Conservation (phyloP, 2,113 vertebrate species). For the Taxidea taxus region DNA sequence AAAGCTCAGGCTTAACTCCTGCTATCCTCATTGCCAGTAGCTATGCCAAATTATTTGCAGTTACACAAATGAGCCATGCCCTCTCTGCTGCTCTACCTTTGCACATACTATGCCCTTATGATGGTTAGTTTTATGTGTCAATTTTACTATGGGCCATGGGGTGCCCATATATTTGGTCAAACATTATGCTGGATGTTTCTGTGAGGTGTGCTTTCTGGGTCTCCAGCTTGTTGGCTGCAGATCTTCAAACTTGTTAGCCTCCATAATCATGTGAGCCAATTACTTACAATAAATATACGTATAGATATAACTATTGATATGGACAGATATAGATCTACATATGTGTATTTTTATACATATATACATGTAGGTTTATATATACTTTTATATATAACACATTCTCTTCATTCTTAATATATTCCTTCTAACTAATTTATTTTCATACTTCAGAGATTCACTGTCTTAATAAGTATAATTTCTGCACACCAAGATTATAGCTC, state of each 20-base stretch:
- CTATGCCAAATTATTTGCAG: neutral
- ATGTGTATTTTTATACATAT: neutral
- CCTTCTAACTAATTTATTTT: constrained; percentile 36
- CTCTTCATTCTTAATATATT: neutral
- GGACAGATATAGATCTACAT: neutral
- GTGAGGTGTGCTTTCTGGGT: neutral
- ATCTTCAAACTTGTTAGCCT: neutral
- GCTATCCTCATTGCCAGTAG: neutral
- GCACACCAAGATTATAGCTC: neutral
- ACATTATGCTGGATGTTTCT: neutral
- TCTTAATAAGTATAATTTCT: neutral
- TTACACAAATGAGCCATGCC: neutral
- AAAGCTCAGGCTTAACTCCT: neutral
- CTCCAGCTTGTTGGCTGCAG: neutral
- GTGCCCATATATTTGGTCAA: neutral
- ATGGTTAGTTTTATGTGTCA: neutral
- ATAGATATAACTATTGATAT: neutral
- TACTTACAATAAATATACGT: neutral
- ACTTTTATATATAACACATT: neutral
- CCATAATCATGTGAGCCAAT: neutral
- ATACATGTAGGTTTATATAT: neutral
- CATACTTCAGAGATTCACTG: neutral
- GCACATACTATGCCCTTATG: neutral
- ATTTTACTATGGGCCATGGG: neutral
- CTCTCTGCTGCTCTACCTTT: neutral